Percentiles rank a stretch among this genome's conserved stretches.
These are phyloP conservation scores for Phataginus tricuspis DNA, from an alignment of 2,797 vertebrate genomes.

Conservation along the genomic window DNA sequence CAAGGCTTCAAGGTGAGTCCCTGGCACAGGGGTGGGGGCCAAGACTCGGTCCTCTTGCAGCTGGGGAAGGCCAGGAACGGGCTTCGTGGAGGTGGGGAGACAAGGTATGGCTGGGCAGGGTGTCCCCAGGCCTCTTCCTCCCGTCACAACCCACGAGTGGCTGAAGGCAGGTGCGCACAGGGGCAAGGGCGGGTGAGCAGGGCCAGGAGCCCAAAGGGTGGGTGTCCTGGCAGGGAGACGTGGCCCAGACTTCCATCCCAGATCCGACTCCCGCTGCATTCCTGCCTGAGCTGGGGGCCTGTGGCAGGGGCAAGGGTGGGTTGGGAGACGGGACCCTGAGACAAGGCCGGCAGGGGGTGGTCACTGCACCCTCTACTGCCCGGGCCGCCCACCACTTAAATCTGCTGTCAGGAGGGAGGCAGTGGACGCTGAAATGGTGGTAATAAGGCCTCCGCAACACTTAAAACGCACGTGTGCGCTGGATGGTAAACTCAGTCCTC, in stretches of 20 bases:
- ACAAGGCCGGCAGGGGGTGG: not conserved
- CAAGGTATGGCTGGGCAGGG: not conserved
- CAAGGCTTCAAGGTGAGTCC: conserved; percentile 85
- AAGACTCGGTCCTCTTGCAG: not conserved
- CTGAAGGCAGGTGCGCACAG: not conserved
- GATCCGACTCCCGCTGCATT: not conserved
- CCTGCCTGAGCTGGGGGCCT: not conserved
- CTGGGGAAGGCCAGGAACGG: not conserved
- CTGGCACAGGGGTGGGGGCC: not conserved
- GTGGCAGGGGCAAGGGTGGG: not conserved
- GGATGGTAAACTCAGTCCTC: no score
- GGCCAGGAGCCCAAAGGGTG: not conserved
- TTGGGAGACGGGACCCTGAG: not conserved
- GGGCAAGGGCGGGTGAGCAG: not conserved
- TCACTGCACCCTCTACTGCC: not conserved
- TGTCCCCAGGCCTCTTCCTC: not conserved
- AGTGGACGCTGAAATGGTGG: not conserved
- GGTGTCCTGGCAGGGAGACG: not conserved
- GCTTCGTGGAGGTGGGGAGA: not conserved
- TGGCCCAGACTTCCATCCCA: not conserved
- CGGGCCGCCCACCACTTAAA: not conserved
- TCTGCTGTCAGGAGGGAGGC: not conserved
- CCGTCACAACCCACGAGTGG: no score
- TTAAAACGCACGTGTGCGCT: not conserved
- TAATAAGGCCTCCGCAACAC: fast-evolving